Evolutionary conservation across 2,797 vertebrate genomes (phyloP), one percentile per base, ranked within the genome.

Genomic region (Remorina albescens): DNA sequence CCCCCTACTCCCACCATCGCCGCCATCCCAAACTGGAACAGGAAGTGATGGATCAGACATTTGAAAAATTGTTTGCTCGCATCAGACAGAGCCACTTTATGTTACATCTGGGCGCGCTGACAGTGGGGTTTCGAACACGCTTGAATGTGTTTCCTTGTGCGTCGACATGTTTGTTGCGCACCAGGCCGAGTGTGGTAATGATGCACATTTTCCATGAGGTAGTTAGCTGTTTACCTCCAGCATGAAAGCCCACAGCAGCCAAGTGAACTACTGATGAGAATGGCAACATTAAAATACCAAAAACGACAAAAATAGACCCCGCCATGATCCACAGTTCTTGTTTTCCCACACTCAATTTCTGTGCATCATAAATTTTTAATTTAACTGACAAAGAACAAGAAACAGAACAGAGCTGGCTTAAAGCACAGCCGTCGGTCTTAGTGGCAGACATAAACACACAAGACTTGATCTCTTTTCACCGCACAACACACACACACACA

Each of bases 171-270:
- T 85, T 89, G 86, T 90, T 86, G 83, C 49, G 39, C 58, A 58
- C 80, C 81, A 85, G 78, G 82, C 88, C 46, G 37, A 89, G 82
- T 72, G 84, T 89, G 79, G 88, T 93, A 88, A 89, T 94, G 93
- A 94, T 90, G 90, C 87, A 91, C 71, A 81, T 93, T 95, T 95
- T 95, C 93, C 94, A 93, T 91, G 87, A 91, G 88, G 88, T 88
- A 86, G 85, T 76, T 54, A 58, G 65, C 78, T 83, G 76, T 78
- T 76, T 71, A 85, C 82, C 85, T 67, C 80, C 77, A 69, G 82
- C 71, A 46, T 63, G 64, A 76, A 80, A 72, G 72, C 53, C 72
- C 79, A 51, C 69, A 74, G 62, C 83, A 80, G 77, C 76, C 81
- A 54, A 76, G 68, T 59, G 50, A 87, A 81, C 85, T 66, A 67